Base-by-base conservation (phyloP, 2,113 vertebrate species). In the Salvelinus namaycush region DNA sequence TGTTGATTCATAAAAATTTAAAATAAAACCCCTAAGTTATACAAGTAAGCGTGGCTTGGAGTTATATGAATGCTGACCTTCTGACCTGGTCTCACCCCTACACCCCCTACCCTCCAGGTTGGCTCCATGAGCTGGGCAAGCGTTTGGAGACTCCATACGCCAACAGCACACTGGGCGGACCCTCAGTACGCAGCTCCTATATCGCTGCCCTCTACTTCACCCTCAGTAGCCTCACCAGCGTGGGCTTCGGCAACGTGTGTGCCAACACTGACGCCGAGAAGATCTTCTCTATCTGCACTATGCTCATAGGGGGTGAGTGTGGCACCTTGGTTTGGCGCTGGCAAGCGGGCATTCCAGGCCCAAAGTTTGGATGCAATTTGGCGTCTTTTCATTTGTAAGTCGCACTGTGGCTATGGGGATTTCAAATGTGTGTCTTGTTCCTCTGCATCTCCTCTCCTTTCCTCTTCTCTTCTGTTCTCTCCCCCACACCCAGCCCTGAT, bases 241-340 rank as follows among this genome's bases (percentile, higher is more conserved):
- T 99, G 84, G 97, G 97, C 86, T 99, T 99, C 0, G 97, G 97
- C 79, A 99, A 99, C 0, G 96, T 99, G 68, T 98, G 95, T 0
- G 97, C 97, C 91, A 99, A 98, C 94, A 97, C 97, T 0, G 96
- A 98, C 0, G 93, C 96, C 0, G 97, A 99, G 90, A 99, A 99
- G 92, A 96, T 99, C 88, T 99, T 98, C 92, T 98, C 97, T 87
- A 96, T 98, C 93, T 98, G 97, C 92, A 96, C 95, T 68, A 98
- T 98, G 97, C 95, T 99, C 59, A 94, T 98, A 0, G 97, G 97
- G 74, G 97, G 97, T 98, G 93, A 79, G 95, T 87, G 27, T 51
- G 70, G 68, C 83, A 76, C 73, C 0, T 4, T 29, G 22, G 6
- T 29, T 20, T 18, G 13, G 18, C 54, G 20, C 59, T 22, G 59